Base-by-base conservation (phyloP, 2,797 vertebrate species). In the Vireo griseus region DNA sequence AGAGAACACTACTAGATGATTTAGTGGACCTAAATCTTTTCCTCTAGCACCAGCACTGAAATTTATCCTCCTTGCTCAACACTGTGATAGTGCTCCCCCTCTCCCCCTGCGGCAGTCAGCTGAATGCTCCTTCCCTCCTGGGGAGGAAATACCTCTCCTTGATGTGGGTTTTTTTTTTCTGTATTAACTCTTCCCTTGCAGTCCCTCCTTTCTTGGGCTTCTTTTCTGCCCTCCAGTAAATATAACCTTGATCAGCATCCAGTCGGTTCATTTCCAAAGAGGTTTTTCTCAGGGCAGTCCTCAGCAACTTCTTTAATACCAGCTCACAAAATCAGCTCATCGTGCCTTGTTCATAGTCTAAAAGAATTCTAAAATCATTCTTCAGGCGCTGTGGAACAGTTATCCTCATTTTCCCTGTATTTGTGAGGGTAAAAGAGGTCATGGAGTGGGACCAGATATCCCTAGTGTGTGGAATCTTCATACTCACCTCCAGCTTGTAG, bases 401-500 rank as follows among this genome's bases (percentile, higher is more conserved):
- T 47, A 9, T 4, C 2, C 8, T 57, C 2, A 40, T 48, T 68
- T 83, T 3, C 5, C 5, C 13, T 5, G 5, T 50, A 40, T 29
- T 42, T 33, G 1, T 61, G 50, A 57, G 11, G 2, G 9, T 72
- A 55, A 72, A 85, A 88, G 5, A 2, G 6, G 6, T 59, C 24
- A 28, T 66, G 18, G 7, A 17, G 17, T 42, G 17, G 7, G 11
- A 54, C 13, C 15, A 44, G 15, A 40, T 66, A n/a, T 47, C 21
- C 22, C 10, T 52, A 22, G 6, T 13, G 33, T 5, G 10, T 39
- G 10, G 15, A 33, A 85, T 59, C 28, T 71, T 48, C 33, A 54
- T 16, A 22, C 4, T 29, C 22, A 18, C 2, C 2, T 5, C 28
- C 7, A 47, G 0, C 3, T 44, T 59, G n/a, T 14, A 35, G n/a